A percentile compares a stretch with the other conserved stretches of the same genome.
Evolutionary conservation across 2,888 invertebrate genomes (phyloP).

Genomic region (Heliconius cydno): DNA sequence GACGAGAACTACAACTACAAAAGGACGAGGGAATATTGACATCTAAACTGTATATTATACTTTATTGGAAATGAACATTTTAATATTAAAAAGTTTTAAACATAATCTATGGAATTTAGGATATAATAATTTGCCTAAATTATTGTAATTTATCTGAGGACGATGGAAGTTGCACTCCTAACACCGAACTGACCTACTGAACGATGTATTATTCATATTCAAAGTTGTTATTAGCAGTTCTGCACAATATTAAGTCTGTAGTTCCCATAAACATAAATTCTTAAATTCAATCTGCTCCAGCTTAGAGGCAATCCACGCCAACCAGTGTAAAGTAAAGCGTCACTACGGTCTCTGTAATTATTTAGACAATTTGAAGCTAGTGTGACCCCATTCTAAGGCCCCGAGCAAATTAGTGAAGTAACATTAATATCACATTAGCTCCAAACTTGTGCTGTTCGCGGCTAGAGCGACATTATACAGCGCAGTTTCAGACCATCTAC

Average conservation of each 20-base stretch:
- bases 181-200: not conserved
- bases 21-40: not conserved
- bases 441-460: constrained; percentile 52
- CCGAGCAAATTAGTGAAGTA: constrained; percentile 68
- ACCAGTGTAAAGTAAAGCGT: constrained; percentile 42
- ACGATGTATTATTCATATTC: not conserved
- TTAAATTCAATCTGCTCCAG: constrained; percentile 1
- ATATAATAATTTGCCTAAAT: no score
- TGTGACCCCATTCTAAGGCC: constrained; percentile 65
- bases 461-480: constrained; percentile 55
- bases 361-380: constrained; percentile 71
- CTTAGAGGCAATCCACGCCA: constrained; percentile 7
- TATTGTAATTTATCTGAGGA: no score
- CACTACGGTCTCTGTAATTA: constrained; percentile 63
- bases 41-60: not conserved
- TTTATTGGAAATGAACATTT: not conserved
- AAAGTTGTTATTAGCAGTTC: not conserved
- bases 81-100: no score
- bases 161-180: not conserved
- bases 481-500: constrained; percentile 34
- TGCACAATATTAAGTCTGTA: not conserved
- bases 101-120: no score
- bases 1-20: not conserved
- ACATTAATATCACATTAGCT: constrained; percentile 73
- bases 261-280: not conserved